Conservation (phyloP, 2,113 vertebrate genomes). For the Hippopotamus amphibius region DNA sequence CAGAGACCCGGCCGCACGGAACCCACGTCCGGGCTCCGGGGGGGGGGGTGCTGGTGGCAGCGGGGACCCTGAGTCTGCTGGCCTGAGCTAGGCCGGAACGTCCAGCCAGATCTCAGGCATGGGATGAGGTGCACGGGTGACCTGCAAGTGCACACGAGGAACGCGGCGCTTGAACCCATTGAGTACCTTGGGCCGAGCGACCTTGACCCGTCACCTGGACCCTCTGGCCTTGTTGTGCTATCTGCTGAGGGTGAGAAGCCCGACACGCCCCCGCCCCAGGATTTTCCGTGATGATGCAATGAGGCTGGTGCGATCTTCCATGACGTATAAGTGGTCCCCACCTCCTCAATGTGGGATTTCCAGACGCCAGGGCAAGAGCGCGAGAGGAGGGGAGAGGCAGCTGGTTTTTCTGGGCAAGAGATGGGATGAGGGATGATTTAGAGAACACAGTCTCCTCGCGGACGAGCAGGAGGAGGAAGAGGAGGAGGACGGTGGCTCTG, state of each 20-base stretch:
- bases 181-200: not conserved
- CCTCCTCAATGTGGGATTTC: not conserved
- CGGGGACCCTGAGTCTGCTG: not conserved
- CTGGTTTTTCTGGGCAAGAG: not conserved
- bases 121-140: fast-evolving
- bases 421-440: not conserved
- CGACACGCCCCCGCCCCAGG: not conserved
- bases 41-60: no score
- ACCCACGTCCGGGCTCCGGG: not conserved
- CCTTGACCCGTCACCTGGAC: not conserved
- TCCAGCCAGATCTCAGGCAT: not conserved
- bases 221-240: not conserved
- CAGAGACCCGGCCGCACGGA: fast-evolving
- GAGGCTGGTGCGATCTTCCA: not conserved
- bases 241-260: not conserved
- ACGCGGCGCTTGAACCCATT: fast-evolving
- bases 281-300: not conserved
- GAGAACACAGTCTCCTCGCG: not conserved
- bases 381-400: no score
- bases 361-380: not conserved
- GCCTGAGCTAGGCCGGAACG: fast-evolving
- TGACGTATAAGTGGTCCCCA: no score
- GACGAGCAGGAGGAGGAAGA: not conserved
- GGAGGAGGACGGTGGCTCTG: not conserved
- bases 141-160: not conserved